Evolutionary conservation across 2,797 vertebrate genomes (phyloP), one percentile per base, ranked within the genome.

Genomic region (Luscinia megarhynchos): DNA sequence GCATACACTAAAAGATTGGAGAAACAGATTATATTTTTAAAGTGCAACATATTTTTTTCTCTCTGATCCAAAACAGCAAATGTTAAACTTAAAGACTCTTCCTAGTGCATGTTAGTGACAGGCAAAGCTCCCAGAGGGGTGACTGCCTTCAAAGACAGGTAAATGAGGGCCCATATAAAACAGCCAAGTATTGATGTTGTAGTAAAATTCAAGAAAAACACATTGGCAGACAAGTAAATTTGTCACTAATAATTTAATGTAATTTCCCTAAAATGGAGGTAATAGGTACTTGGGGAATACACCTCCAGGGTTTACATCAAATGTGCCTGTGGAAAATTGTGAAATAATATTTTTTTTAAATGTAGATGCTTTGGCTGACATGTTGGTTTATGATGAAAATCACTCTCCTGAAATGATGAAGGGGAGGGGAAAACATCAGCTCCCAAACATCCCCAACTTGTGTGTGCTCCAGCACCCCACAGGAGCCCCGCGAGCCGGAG

Each of bases 241-340:
- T 98, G 98, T 98, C 98, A 98, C 97, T 98, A 98, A 98, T 98
- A 98, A 98, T 98, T 98, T 98, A 98, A 98, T 97, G 97, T 98
- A 98, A 98, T 98, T 98, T 98, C 98, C 98, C 97, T 98, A 98
- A 98, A 98, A 98, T 96, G 97, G 97, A 97, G 97, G 97, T 98
- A 98, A 98, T 98, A 97, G 97, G 98, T 97, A 97, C 97, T 97
- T 95, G 40, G 98, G 98, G 98, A 98, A 98, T 98, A 98, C 97
- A 98, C 97, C 98, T 98, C 97, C 96, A 97, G 97, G 98, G 98
- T 97, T 98, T 98, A 97, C 97, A 98, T 97, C 97, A 97, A 96
- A 97, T 95, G 98, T 96, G 97, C 97, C 91, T 96, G 97, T 97
- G 97, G 96, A 97, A 97, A 98, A 97, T 96, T 80, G 58, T 95